These are phyloP conservation scores for Chiloscyllium punctatum DNA, from an alignment of 2,797 vertebrate species.

Conservation along the genomic window DNA sequence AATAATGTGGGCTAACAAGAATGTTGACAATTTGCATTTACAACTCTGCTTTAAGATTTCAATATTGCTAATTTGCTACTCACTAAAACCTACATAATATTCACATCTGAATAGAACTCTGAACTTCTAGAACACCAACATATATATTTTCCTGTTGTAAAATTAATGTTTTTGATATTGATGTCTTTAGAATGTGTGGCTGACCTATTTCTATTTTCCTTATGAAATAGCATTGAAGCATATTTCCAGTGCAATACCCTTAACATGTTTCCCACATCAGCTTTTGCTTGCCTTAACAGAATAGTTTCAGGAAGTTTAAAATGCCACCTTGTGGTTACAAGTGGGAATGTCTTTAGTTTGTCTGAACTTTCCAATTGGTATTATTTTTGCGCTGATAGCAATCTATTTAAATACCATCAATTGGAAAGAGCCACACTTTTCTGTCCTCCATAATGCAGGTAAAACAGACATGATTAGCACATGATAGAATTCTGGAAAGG, in stretches of 20 bases:
- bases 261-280: background rate
- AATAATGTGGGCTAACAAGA: background rate
- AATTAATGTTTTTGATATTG: background rate
- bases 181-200: background rate
- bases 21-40: background rate
- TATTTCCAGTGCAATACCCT: background rate
- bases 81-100: background rate
- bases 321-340: slow-evolving; percentile 16
- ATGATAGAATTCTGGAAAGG: background rate
- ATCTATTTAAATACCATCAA: background rate
- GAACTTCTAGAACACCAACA: too few relatives aligned
- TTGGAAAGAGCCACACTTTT: background rate
- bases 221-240: background rate
- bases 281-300: background rate
- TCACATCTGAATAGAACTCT: too few relatives aligned
- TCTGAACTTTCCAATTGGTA: background rate
- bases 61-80: background rate
- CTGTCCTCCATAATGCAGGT: background rate
- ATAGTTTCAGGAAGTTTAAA: background rate
- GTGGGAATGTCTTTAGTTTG: background rate
- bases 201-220: background rate
- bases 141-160: background rate
- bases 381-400: background rate
- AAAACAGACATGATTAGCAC: background rate
- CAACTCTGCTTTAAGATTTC: background rate